These are phyloP conservation scores for Cyphomyrus plagiostoma DNA, from an alignment of 2,113 vertebrate genomes.

Conservation along the genomic window DNA sequence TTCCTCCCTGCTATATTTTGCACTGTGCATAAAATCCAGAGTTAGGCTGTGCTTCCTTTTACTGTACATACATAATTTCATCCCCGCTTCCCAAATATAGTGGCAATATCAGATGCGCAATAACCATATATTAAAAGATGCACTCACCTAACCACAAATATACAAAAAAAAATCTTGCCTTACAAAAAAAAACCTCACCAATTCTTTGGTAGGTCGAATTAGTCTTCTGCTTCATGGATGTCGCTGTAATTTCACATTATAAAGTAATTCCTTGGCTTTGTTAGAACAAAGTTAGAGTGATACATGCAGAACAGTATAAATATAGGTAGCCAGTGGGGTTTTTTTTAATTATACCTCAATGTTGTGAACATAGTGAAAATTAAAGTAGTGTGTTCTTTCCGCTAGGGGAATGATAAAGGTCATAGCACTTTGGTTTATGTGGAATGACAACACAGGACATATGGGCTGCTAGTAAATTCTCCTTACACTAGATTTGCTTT, in stretches of 20 bases:
- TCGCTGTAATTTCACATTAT: not conserved
- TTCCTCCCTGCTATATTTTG: not conserved
- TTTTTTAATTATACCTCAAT: not conserved
- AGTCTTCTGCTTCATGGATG: not conserved
- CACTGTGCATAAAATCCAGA: not conserved
- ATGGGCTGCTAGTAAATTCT: not conserved
- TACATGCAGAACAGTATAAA: not conserved
- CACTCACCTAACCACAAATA: not conserved
- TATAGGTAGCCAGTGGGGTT: not conserved
- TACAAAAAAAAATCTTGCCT: not conserved
- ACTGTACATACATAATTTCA: not conserved
- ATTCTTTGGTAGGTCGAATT: not conserved
- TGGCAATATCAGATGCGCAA: not conserved
- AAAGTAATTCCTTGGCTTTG: not conserved
- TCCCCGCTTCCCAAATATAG: not conserved
- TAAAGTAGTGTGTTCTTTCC: not conserved
- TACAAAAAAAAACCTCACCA: not conserved
- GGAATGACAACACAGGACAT: not conserved
- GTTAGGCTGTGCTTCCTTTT: not conserved
- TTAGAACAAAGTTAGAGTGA: not conserved
- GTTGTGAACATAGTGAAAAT: not conserved
- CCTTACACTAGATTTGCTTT: not conserved
- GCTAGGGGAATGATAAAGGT: not conserved
- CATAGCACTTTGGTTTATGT: not conserved
- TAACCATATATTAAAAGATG: not conserved